Evolutionary conservation across 2,113 vertebrate genomes (phyloP).

Genomic region (Lamprologus sp.): DNA sequence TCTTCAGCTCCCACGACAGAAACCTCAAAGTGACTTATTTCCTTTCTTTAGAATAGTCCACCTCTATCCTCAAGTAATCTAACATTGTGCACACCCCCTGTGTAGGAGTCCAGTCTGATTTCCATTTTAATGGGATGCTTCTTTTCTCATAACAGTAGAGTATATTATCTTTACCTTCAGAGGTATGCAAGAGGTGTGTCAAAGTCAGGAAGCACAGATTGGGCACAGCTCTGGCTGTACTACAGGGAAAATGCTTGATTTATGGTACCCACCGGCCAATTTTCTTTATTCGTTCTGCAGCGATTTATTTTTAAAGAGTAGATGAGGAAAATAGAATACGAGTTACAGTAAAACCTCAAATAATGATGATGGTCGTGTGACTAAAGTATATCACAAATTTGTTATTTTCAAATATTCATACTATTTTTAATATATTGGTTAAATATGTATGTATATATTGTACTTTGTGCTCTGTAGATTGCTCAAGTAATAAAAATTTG

Average conservation of each 20-base stretch:
- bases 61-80: background rate
- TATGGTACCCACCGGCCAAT: background rate
- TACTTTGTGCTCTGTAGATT: background rate
- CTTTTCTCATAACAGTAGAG: slow-evolving; percentile 30
- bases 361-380: background rate
- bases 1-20: background rate
- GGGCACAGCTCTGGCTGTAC: background rate
- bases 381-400: background rate
- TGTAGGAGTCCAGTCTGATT: slow-evolving; percentile 28
- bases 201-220: background rate
- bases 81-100: background rate
- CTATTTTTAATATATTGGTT: background rate
- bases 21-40: background rate
- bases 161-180: slow-evolving; percentile 24
- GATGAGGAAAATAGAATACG: background rate
- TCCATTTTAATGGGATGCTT: slow-evolving; percentile 52
- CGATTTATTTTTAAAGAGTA: background rate
- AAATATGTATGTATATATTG: background rate
- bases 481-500: background rate
- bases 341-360: background rate
- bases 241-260: slow-evolving; percentile 2
- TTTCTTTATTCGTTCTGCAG: background rate
- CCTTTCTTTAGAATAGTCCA: background rate
- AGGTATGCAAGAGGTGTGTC: slow-evolving; percentile 10
- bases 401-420: background rate